Conservation (phyloP, 1,140 invertebrate species). For the Leptestheria dahalacensis region DNA sequence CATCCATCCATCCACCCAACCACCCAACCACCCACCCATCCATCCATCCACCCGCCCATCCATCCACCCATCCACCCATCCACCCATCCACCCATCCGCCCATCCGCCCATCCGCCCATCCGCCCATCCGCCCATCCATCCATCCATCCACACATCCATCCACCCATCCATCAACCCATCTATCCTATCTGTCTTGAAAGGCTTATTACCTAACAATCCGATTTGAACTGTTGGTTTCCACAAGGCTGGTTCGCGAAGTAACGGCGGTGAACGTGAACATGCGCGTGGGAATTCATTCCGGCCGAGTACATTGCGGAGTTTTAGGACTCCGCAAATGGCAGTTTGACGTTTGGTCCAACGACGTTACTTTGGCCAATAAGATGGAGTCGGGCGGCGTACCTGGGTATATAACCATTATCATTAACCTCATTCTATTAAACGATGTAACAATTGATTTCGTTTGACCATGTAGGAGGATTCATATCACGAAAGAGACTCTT, state of each 20-base stretch:
- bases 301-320: conserved; percentile 80
- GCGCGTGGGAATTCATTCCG: conserved; percentile 88
- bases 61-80: too few relatives aligned
- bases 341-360: conserved; percentile 91
- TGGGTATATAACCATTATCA: conserved; percentile 45
- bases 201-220: too few relatives aligned
- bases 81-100: too few relatives aligned
- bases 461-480: conserved; percentile 51
- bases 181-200: too few relatives aligned
- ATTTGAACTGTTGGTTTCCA: too few relatives aligned
- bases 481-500: conserved; percentile 81
- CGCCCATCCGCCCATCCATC: too few relatives aligned
- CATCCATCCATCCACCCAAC: too few relatives aligned
- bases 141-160: too few relatives aligned
- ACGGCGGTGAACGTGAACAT: conserved; percentile 86
- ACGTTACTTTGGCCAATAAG: conserved; percentile 85
- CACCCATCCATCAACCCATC: too few relatives aligned
- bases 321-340: conserved; percentile 77
- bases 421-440: neutral
- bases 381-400: conserved; percentile 91
- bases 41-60: too few relatives aligned
- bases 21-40: too few relatives aligned
- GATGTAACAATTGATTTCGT: neutral
- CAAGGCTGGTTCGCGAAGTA: conserved; percentile 71
- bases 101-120: too few relatives aligned